These are phyloP conservation scores for Zonitis immaculata DNA, from an alignment of 2,888 invertebrate species.

Conservation along the genomic window DNA sequence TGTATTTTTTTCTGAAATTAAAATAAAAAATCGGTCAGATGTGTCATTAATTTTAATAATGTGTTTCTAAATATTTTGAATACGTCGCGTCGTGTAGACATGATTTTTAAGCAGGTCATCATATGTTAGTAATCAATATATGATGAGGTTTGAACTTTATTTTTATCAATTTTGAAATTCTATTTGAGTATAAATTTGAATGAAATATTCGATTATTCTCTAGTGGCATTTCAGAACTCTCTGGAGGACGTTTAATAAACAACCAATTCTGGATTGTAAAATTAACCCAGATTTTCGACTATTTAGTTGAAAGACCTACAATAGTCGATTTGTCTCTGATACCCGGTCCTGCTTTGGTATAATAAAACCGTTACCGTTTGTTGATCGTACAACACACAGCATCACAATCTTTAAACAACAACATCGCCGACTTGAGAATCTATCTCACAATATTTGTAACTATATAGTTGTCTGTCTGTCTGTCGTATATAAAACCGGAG, in stretches of 20 bases:
- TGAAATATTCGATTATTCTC: neutral
- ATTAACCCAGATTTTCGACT: neutral
- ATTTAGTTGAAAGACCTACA: neutral
- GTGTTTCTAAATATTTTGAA: too few species aligned
- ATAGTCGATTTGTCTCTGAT: neutral
- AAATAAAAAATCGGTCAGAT: too few species aligned
- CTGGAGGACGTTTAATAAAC: neutral
- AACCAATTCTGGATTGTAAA: neutral
- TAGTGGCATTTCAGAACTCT: neutral
- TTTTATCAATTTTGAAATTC: neutral
- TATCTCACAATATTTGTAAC: conserved; percentile 30
- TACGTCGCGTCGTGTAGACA: too few species aligned
- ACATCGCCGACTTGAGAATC: conserved; percentile 32
- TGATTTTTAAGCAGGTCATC: too few species aligned
- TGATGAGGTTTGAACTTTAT: neutral
- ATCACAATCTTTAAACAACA: conserved; percentile 34
- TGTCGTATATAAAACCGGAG: conserved; percentile 19
- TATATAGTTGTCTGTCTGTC: conserved; percentile 18
- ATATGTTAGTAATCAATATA: neutral
- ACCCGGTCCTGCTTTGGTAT: conserved; percentile 21
- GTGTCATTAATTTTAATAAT: too few species aligned
- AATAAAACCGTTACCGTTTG: conserved; percentile 27
- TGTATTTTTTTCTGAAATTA: too few species aligned
- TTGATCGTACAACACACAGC: conserved; percentile 9
- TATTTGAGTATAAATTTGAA: neutral